A percentile compares a stretch with the other conserved stretches of the same genome.
Conservation (phyloP, 64 coral and sea anemone genomes). For the Montipora capricornis region DNA sequence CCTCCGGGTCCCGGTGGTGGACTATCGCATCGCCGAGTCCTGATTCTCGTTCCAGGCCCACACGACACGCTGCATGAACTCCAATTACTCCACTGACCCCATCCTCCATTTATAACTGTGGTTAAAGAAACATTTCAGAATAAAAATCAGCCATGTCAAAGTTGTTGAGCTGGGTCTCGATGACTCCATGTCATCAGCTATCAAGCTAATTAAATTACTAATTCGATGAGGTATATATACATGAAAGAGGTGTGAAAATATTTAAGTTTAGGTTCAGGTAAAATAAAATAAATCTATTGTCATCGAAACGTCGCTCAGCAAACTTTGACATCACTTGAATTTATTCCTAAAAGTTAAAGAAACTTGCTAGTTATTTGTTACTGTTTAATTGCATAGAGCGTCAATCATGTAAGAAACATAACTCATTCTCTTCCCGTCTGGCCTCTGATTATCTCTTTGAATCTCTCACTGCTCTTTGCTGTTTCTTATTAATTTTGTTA, state of each 20-base stretch:
- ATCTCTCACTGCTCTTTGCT: neutral
- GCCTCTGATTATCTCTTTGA: neutral
- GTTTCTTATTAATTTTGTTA: too few species aligned
- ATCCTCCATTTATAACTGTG: slow-evolving; percentile 14
- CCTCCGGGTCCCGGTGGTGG: slow-evolving; percentile 31
- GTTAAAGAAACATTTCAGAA: neutral
- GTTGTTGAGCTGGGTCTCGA: too few species aligned
- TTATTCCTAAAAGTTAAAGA: neutral
- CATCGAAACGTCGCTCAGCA: too few species aligned
- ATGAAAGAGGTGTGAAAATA: too few species aligned
- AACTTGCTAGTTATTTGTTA: neutral
- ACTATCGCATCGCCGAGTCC: slow-evolving; percentile 43
- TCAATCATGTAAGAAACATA: neutral
- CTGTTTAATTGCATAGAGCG: neutral
- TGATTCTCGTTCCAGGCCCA: slow-evolving; percentile 22
- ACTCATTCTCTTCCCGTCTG: neutral
- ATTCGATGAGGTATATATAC: too few species aligned
- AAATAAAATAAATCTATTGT: too few species aligned
- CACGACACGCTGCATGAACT: slow-evolving; percentile 41
- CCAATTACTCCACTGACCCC: slow-evolving; percentile 26
- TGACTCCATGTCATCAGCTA: too few species aligned
- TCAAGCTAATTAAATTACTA: too few species aligned
- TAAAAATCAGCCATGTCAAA: too few species aligned
- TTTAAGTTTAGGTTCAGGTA: too few species aligned
- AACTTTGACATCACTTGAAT: too few species aligned